Conservation (phyloP, 2,113 vertebrate genomes). For the Anolis carolinensis region DNA sequence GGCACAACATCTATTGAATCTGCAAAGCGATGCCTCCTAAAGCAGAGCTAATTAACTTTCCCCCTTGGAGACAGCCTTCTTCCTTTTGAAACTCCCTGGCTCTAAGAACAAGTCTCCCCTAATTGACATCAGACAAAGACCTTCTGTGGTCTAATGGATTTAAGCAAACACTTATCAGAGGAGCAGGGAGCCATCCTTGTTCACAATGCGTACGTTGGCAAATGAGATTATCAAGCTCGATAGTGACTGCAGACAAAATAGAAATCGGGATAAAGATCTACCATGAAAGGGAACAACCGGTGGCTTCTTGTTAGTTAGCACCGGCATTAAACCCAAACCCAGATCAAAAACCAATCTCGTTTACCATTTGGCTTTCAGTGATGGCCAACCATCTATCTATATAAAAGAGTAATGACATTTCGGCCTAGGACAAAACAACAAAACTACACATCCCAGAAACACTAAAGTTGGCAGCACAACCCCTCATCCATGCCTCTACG, state of each 20-base stretch:
- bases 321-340: neutral
- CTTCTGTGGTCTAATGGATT: neutral
- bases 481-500: no score
- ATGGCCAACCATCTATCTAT: no score
- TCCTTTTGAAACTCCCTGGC: neutral
- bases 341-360: neutral
- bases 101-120: constrained; percentile 12
- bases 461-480: no score
- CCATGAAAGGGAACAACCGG: neutral
- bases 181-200: accelerated
- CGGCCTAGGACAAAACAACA: no score
- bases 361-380: neutral
- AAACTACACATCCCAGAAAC: no score
- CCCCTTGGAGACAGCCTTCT: constrained; percentile 6
- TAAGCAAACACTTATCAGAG: neutral
- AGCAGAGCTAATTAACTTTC: constrained; percentile 32
- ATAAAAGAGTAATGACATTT: no score
- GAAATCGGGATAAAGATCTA: neutral
- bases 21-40: neutral
- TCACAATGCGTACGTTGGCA: neutral
- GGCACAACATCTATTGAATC: neutral
- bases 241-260: neutral
- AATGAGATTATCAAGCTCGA: neutral
- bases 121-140: neutral
- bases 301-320: neutral